Evolutionary conservation across 1,140 invertebrate species (phyloP).

Genomic region (Lysiphlebus fabarum): DNA sequence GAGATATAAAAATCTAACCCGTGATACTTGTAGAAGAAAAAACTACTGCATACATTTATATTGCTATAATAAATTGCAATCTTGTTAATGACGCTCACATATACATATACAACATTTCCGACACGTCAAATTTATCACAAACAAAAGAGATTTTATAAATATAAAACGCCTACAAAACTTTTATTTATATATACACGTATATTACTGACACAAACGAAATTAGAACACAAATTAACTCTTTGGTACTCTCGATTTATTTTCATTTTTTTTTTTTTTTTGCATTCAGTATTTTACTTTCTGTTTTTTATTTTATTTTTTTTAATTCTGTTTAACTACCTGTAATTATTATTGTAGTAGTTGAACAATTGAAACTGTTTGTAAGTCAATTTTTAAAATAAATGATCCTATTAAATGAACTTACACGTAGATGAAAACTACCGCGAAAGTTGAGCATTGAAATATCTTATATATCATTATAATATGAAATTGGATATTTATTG

Average conservation of each 20-base stretch:
- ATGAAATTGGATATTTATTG: constrained; percentile 57
- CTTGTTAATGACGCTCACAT: constrained; percentile 23
- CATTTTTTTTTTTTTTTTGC: background rate
- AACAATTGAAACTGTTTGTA: constrained; percentile 22
- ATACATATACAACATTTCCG: constrained; percentile 1
- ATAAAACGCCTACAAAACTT: constrained; percentile 11
- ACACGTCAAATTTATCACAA: constrained; percentile 12
- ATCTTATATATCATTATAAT: constrained; percentile 54
- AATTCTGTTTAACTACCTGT: background rate
- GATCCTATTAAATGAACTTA: constrained; percentile 47
- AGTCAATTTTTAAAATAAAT: constrained; percentile 55
- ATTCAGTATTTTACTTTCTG: too few species aligned
- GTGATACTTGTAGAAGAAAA: too few species aligned
- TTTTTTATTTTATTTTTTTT: too few species aligned
- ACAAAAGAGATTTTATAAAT: constrained; percentile 1
- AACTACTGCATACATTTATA: too few species aligned
- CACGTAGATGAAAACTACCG: constrained; percentile 42
- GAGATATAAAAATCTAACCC: too few species aligned
- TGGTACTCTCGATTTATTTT: background rate
- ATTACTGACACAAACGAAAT: too few species aligned
- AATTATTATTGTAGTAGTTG: background rate
- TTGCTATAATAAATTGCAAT: constrained; percentile 21
- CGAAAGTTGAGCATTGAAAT: constrained; percentile 46
- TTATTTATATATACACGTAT: too few species aligned
- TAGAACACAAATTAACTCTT: constrained; percentile 1